phyloP scores from a whole-genome alignment of 2,888 invertebrate genomes.

The Drosophila falleni region DNA sequence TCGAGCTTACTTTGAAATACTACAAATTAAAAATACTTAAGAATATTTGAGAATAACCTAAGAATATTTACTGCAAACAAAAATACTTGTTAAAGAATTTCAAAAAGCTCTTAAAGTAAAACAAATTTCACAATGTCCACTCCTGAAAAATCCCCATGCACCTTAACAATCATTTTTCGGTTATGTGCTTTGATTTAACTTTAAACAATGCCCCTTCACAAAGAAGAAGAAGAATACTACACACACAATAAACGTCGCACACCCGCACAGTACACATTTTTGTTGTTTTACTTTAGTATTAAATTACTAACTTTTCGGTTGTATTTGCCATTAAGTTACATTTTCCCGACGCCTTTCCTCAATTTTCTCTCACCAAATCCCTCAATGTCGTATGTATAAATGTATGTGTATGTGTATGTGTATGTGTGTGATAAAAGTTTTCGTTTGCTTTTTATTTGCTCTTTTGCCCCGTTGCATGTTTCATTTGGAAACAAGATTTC shows the following conservation, averaged over 20 bases:
- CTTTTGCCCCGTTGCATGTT: constrained; percentile 53
- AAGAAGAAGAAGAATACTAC: constrained; percentile 12
- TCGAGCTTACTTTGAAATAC: not conserved
- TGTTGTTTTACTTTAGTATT: constrained; percentile 33
- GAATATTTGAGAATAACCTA: not conserved
- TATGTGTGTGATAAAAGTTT: constrained; percentile 55
- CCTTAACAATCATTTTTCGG: constrained; percentile 41
- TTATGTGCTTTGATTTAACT: constrained; percentile 56
- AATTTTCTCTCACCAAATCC: not conserved
- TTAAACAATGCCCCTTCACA: constrained; percentile 29
- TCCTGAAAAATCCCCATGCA: constrained; percentile 19
- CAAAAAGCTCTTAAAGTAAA: constrained; percentile 15
- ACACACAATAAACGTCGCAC: constrained; percentile 28
- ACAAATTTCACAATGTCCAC: not conserved
- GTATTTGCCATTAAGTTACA: constrained; percentile 64
- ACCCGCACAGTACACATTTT: constrained; percentile 19
- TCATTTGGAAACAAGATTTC: constrained; percentile 52
- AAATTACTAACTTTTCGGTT: constrained; percentile 66
- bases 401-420: constrained; percentile 23
- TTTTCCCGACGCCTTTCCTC: constrained; percentile 30
- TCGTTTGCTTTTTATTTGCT: constrained; percentile 34
- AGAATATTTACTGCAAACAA: constrained; percentile 6
- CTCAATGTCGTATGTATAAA: constrained; percentile 35
- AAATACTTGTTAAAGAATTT: constrained; percentile 9
- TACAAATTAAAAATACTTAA: not conserved